A percentile compares a stretch with the other conserved stretches of the same genome.
Evolutionary conservation across 1,140 invertebrate species (phyloP).

Genomic region (Drosophila sucinea): DNA sequence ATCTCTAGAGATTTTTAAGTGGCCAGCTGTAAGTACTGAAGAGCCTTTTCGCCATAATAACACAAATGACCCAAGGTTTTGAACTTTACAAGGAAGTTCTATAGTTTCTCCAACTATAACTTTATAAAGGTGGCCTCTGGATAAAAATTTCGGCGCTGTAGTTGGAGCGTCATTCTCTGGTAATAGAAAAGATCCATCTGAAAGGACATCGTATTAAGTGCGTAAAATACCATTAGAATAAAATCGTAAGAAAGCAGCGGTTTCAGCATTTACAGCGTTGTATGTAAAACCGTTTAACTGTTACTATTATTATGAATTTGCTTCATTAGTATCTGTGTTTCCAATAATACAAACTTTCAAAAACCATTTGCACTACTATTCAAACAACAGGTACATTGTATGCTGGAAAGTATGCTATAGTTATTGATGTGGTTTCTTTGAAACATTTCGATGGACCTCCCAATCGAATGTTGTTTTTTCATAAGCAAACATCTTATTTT

Average conservation of each 20-base stretch:
- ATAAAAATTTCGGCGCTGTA: slow-evolving; percentile 87
- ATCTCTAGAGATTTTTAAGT: slow-evolving; percentile 86
- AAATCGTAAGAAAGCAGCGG: neutral
- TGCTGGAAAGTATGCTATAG: neutral
- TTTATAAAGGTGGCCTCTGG: slow-evolving; percentile 88
- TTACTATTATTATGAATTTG: too few species aligned
- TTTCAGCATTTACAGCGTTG: too few species aligned
- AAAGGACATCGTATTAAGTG: slow-evolving; percentile 16
- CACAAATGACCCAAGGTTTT: slow-evolving; percentile 87
- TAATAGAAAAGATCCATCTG: slow-evolving; percentile 64
- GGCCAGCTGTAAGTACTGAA: slow-evolving; percentile 86
- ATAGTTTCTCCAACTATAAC: slow-evolving; percentile 90
- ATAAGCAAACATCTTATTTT: too few species aligned
- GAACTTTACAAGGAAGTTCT: slow-evolving; percentile 89
- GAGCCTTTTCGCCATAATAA: slow-evolving; percentile 86
- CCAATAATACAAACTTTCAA: too few species aligned
- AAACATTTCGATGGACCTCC: too few species aligned
- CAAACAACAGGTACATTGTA: neutral
- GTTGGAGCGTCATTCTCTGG: slow-evolving; percentile 69
- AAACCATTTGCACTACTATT: too few species aligned
- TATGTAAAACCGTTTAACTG: too few species aligned
- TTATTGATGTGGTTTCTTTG: neutral
- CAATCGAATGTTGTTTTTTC: too few species aligned
- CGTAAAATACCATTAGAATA: neutral
- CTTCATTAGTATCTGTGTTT: too few species aligned